Conservation (phyloP, 2,797 vertebrate species). For the Sebastes glaucus region DNA sequence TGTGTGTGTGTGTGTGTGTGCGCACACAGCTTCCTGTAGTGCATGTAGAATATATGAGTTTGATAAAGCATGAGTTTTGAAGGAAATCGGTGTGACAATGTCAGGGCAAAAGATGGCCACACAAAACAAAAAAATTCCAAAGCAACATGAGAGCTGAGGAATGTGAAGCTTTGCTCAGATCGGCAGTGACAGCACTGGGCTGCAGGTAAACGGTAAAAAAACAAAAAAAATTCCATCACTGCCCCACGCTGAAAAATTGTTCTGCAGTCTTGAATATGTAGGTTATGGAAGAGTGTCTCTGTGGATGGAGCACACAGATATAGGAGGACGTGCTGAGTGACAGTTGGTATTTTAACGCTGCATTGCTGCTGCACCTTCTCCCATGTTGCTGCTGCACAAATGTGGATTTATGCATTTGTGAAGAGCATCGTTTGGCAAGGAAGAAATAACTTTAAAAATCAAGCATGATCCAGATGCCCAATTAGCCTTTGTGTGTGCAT, state of each 20-base stretch:
- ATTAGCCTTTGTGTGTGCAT: slow-evolving; percentile 22
- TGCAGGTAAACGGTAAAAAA: slow-evolving; percentile 29
- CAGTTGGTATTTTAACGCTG: slow-evolving; percentile 44
- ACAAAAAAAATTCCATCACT: not conserved
- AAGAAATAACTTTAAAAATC: slow-evolving; percentile 4
- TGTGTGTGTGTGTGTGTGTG: not conserved
- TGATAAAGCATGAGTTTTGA: slow-evolving; percentile 7
- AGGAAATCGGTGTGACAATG: slow-evolving; percentile 17
- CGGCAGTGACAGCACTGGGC: slow-evolving; percentile 6
- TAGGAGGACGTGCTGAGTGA: slow-evolving; percentile 20
- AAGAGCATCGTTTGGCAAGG: not conserved
- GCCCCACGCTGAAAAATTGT: not conserved
- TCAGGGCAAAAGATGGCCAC: not conserved
- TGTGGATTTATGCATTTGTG: slow-evolving; percentile 3
- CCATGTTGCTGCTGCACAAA: not conserved
- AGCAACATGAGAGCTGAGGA: not conserved
- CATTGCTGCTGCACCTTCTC: slow-evolving; percentile 44
- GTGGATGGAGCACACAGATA: slow-evolving; percentile 6
- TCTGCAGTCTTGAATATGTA: slow-evolving; percentile 26
- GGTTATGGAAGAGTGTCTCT: slow-evolving; percentile 4
- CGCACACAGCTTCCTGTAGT: not conserved
- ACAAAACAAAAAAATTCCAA: not conserved
- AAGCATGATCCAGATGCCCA: slow-evolving; percentile 37
- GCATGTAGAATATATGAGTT: not conserved
- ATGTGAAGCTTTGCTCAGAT: slow-evolving; percentile 1